Conservation (phyloP, 2,888 invertebrate genomes). For the Agonopterix subpropinquella region DNA sequence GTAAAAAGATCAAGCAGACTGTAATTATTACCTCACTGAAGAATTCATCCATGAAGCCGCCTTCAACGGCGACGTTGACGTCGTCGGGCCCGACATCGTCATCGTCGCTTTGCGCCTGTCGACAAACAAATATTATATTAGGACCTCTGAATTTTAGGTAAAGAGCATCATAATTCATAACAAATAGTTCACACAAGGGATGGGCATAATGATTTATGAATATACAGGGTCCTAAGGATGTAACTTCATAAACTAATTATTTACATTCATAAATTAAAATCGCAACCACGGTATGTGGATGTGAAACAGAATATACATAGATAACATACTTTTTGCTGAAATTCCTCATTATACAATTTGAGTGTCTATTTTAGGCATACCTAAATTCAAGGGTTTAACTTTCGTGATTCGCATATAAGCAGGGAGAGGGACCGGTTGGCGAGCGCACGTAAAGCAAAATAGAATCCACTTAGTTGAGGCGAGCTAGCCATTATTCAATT, state of each 20-base stretch:
- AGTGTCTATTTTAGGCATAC: conserved; percentile 10
- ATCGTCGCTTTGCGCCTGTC: conserved; percentile 97
- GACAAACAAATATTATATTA: conserved; percentile 12
- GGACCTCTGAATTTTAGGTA: too few relatives aligned
- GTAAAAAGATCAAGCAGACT: neutral
- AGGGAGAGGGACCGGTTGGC: conserved; percentile 27
- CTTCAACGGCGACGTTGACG: conserved; percentile 96
- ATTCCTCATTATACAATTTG: neutral
- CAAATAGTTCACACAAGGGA: too few relatives aligned
- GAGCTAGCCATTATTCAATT: conserved; percentile 65
- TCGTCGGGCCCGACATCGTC: conserved; percentile 97
- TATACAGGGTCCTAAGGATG: too few relatives aligned
- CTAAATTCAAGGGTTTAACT: conserved; percentile 17
- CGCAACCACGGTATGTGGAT: too few relatives aligned
- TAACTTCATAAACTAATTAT: too few relatives aligned
- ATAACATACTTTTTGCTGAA: too few relatives aligned
- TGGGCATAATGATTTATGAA: too few relatives aligned
- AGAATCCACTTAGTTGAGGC: conserved; percentile 60
- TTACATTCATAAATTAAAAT: too few relatives aligned
- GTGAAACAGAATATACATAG: too few relatives aligned
- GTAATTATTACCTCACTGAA: conserved; percentile 96
- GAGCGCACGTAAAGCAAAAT: conserved; percentile 52
- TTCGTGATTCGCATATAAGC: conserved; percentile 29
- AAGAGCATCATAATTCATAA: too few relatives aligned
- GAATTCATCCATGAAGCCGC: conserved; percentile 99